Base-by-base conservation (phyloP, 2,797 vertebrate genomes). In the Thalassophryne amazonica region DNA sequence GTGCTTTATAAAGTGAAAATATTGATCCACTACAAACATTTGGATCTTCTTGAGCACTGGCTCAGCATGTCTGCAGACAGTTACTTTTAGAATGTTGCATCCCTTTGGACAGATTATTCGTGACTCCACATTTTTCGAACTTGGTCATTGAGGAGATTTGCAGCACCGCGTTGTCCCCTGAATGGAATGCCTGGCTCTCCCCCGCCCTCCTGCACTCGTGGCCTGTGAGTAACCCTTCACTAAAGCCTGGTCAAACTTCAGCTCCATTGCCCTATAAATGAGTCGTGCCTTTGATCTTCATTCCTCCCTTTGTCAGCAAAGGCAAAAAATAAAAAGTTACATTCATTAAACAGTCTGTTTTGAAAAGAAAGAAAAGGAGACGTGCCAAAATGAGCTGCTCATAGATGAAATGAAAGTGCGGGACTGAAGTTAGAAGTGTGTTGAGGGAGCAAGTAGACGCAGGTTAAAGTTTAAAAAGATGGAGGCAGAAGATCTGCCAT, bases 281-380 rank as follows among this genome's bases (percentile, higher is more conserved):
- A 63, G 42, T 55, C 69, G 51, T 39, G 65, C 29, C 67, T 85
- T 86, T 81, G 71, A 86, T 86, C 79, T 73, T 50, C 34, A 1
- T 28, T 50, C 34, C 41, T 62, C 60, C 68, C 30, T 45, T 63
- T 82, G 82, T 86, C 85, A 85, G 72, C 66, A 66, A 66, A 73
- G 57, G 81, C 68, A 63, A 73, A 84, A 68, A 76, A 61, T 84
- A 78, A 64, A 78, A 77, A n/a, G n/a, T n/a, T 78, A 81, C 56
- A 64, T 82, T 89, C 88, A 90, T 89, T 87, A 71, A 89, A 88
- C 91, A 86, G 90, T 84, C 80, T 87, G 85, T 89, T 90, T 87
- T 85, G 71, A 84, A 86, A 89, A 80, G 73, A 81, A 85, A 82
- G 82, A 88, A 70, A 78, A 83, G 70, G 85, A 77, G 79, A 87